phyloP scores from a whole-genome alignment of 2,113 vertebrate genomes.

The Menura novaehollandiae region DNA sequence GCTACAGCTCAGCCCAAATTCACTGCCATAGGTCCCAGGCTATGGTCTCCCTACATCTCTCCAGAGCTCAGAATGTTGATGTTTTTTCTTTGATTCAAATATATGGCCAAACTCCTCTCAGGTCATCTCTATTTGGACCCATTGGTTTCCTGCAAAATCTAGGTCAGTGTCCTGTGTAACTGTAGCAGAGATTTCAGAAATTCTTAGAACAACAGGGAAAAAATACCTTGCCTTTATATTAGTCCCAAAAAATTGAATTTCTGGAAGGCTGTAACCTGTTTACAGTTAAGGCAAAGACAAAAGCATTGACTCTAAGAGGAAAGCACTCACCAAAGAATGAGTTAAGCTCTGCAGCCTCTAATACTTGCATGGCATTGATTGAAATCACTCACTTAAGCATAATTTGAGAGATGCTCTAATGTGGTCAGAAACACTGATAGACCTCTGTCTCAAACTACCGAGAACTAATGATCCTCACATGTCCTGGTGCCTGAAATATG shows the following conservation, averaged over 20 bases:
- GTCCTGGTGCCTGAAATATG: neutral
- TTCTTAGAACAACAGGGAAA: neutral
- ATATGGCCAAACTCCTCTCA: neutral
- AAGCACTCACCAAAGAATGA: neutral
- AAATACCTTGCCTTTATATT: neutral
- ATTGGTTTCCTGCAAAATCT: neutral
- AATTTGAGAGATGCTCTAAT: neutral
- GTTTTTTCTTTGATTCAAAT: neutral
- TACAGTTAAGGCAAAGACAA: neutral
- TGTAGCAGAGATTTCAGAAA: neutral
- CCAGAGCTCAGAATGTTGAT: neutral
- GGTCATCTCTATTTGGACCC: neutral
- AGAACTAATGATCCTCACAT: neutral
- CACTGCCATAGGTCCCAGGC: neutral
- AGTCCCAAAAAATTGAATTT: neutral
- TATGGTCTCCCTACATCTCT: neutral
- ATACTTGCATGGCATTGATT: neutral
- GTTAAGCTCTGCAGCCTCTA: neutral
- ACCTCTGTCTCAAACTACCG: neutral
- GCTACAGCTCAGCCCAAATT: neutral
- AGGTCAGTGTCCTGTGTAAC: neutral
- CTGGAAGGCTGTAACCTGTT: neutral
- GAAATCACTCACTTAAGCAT: neutral
- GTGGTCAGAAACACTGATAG: neutral
- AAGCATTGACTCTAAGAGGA: neutral